Conservation (phyloP, 2,797 vertebrate species). For the Champsocephalus esox region DNA sequence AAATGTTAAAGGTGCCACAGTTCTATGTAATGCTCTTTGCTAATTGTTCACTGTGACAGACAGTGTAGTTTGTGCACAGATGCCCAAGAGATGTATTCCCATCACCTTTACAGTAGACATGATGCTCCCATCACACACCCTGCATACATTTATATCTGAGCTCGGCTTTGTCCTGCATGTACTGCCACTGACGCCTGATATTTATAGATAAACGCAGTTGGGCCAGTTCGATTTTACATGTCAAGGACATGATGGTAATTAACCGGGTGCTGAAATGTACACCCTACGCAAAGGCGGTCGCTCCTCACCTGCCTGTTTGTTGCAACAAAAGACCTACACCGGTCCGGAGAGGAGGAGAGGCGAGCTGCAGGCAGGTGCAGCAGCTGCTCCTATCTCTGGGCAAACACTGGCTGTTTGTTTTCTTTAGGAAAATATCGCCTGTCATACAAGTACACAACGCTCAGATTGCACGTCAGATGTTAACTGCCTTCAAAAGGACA, state of each 20-base stretch:
- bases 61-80: constrained; percentile 2
- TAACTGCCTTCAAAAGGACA: constrained; percentile 68
- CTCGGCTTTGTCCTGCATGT: neutral
- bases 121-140: constrained; percentile 21
- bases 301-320: constrained; percentile 68
- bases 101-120: neutral
- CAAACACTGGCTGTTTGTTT: constrained; percentile 90
- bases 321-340: constrained; percentile 76
- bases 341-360: constrained; percentile 55
- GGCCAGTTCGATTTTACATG: constrained; percentile 32
- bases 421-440: constrained; percentile 80
- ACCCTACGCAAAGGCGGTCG: constrained; percentile 10
- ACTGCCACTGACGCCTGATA: constrained; percentile 7
- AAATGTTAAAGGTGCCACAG: constrained; percentile 43
- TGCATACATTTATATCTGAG: neutral
- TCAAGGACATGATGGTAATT: constrained; percentile 64
- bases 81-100: constrained; percentile 15
- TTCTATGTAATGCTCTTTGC: constrained; percentile 37
- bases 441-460: constrained; percentile 75
- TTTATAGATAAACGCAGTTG: constrained; percentile 26
- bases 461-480: constrained; percentile 63
- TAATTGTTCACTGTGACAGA: constrained; percentile 52
- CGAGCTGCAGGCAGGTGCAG: constrained; percentile 85
- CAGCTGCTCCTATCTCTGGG: constrained; percentile 88
- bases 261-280: constrained; percentile 66